Evolutionary conservation across 2,888 invertebrate genomes (phyloP), one percentile per base, ranked within the genome.

Genomic region (Empis stercorea): DNA sequence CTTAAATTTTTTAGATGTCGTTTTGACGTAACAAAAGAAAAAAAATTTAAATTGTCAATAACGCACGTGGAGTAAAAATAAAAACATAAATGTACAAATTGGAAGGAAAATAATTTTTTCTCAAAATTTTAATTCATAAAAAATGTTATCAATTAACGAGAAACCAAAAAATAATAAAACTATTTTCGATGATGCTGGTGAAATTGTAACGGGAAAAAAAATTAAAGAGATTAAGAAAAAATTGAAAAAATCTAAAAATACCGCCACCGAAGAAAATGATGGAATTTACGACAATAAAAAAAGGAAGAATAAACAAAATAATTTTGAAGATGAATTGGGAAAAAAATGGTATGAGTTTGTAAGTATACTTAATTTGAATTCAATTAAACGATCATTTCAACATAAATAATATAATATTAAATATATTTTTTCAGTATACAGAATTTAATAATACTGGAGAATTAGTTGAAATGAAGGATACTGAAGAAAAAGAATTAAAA

Each of bases 321-420:
- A 59, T 2, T 52, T 55, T 16, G 58, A 56, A 2, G 55, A 58
- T n/a, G 60, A 61, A 30, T 44, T 54, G 1, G 57, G 61, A 2
- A 58, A 61, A 43, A 66, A 68, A 44, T 69, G 68, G 68, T 70
- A 58, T 48, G 51, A 62, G 48, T 58, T 62, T 56, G 68, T 68
- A 59, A 51, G 59, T 61, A 43, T 13, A n/a, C n/a, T n/a, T n/a
- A n/a, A n/a, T n/a, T n/a, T n/a, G n/a, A n/a, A n/a, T n/a, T n/a
- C n/a, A n/a, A n/a, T n/a, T n/a, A n/a, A n/a, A n/a, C n/a, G n/a
- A n/a, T n/a, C n/a, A n/a, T n/a, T n/a, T n/a, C n/a, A n/a, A n/a
- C n/a, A n/a, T n/a, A n/a, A n/a, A n/a, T n/a, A n/a, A n/a, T n/a
- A n/a, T n/a, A n/a, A n/a, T n/a, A n/a, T n/a, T n/a, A n/a, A n/a